A percentile compares a stretch with the other conserved stretches of the same genome.
Conservation (phyloP, 2,888 invertebrate species). For the Trissolcus brochymenae region DNA sequence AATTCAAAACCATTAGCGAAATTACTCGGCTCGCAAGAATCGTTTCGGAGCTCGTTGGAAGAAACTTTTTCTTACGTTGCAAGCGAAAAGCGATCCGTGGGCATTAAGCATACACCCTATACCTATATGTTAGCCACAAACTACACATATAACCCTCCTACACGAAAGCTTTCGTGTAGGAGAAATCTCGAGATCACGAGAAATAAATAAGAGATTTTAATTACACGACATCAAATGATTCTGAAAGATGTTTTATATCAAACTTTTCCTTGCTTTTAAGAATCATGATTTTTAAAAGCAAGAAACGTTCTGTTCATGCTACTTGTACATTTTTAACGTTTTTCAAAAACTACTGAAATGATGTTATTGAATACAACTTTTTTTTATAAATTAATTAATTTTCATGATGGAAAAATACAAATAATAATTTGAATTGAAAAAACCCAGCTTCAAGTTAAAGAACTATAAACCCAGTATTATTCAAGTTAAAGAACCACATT, state of each 20-base stretch:
- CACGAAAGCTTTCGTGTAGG: slow-evolving; percentile 53
- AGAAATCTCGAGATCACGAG: too few relatives aligned
- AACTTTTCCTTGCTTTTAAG: slow-evolving; percentile 5
- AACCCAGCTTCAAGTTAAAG: too few relatives aligned
- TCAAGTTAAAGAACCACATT: background rate
- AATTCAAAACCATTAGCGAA: slow-evolving; percentile 73
- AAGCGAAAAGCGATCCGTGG: slow-evolving; percentile 55
- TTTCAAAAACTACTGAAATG: too few relatives aligned
- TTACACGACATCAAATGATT: slow-evolving; percentile 44
- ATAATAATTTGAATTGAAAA: too few relatives aligned
- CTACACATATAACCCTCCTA: slow-evolving; percentile 46
- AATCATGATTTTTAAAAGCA: background rate
- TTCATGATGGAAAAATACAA: too few relatives aligned
- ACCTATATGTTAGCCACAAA: slow-evolving; percentile 28
- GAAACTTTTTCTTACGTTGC: slow-evolving; percentile 60
- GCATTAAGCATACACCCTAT: slow-evolving; percentile 53
- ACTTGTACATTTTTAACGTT: too few relatives aligned
- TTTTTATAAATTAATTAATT: too few relatives aligned
- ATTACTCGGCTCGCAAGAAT: slow-evolving; percentile 67
- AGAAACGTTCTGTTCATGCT: background rate
- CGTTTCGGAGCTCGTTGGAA: slow-evolving; percentile 55
- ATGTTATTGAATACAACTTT: too few relatives aligned
- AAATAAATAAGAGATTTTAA: slow-evolving; percentile 54
- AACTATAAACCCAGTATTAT: too few relatives aligned
- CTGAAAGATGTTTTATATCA: slow-evolving; percentile 27